Conservation (phyloP, 53 echinoderm and acorn worm genomes). For the Astropecten irregularis region DNA sequence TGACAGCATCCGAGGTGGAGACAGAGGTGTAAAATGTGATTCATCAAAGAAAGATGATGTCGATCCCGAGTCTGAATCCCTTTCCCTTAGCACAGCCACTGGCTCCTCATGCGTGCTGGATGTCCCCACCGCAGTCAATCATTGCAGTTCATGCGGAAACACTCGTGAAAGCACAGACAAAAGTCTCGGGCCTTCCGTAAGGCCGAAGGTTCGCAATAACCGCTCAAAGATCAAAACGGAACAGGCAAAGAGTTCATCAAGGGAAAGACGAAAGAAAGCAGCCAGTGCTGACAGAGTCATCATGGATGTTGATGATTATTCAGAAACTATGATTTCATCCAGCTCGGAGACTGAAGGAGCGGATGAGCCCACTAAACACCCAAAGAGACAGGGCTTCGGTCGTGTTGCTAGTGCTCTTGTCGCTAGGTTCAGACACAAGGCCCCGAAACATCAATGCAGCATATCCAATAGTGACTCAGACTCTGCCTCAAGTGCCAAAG, state of each 20-base stretch:
- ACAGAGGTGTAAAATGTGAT: not conserved
- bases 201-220: slow-evolving; percentile 12
- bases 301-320: slow-evolving; percentile 5
- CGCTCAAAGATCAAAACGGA: not conserved
- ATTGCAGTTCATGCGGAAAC: slow-evolving; percentile 14
- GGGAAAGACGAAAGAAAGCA: not conserved
- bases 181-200: not conserved
- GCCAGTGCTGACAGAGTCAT: not conserved
- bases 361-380: not conserved
- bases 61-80: not conserved
- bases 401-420: slow-evolving; percentile 64
- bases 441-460: slow-evolving; percentile 24
- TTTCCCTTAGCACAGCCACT: not conserved
- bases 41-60: not conserved
- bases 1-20: not conserved
- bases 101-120: not conserved
- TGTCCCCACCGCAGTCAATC: not conserved
- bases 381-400: slow-evolving; percentile 50
- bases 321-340: slow-evolving; percentile 9
- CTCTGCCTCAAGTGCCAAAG: slow-evolving; percentile 36
- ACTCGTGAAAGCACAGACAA: not conserved
- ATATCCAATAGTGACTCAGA: slow-evolving; percentile 41
- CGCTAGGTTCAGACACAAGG: slow-evolving; percentile 57
- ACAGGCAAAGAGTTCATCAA: not conserved
- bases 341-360: slow-evolving; percentile 23